A percentile compares a stretch with the other conserved stretches of the same genome.
phyloP scores from a whole-genome alignment of 2,888 invertebrate genomes.

The Eurytoma californica region DNA sequence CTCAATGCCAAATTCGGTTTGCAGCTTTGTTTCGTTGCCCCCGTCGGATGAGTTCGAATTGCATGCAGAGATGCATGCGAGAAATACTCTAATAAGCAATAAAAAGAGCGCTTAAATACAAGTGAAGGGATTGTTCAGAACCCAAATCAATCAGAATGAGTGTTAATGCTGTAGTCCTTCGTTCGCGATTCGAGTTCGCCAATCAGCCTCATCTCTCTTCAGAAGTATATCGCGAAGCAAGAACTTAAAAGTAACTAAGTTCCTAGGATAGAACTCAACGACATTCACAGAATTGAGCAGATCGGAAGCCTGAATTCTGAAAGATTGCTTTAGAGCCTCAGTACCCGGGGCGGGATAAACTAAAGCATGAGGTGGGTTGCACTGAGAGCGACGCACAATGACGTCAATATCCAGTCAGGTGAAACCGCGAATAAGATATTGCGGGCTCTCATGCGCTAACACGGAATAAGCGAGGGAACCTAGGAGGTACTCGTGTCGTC shows the following conservation, averaged over 20 bases:
- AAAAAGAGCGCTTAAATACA: too few relatives aligned
- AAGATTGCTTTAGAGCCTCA: background rate
- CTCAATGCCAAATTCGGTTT: too few relatives aligned
- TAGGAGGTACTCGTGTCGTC: background rate
- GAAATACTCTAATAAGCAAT: too few relatives aligned
- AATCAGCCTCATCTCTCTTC: too few relatives aligned
- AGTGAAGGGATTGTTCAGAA: too few relatives aligned
- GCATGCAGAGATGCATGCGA: too few relatives aligned
- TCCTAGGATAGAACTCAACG: background rate
- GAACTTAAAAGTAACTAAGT: background rate
- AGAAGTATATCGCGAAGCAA: background rate
- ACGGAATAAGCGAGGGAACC: background rate
- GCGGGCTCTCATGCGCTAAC: background rate
- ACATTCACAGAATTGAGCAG: background rate
- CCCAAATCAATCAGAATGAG: too few relatives aligned
- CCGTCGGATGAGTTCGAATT: too few relatives aligned
- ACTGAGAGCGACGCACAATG: background rate
- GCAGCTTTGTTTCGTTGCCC: too few relatives aligned
- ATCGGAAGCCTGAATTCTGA: background rate
- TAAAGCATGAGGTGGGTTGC: background rate
- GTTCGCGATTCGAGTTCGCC: too few relatives aligned
- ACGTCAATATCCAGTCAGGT: background rate
- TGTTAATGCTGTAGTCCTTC: too few relatives aligned
- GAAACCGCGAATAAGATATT: background rate
- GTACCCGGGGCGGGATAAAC: background rate